Evolutionary conservation across 2,888 invertebrate species (phyloP).

Genomic region (Drosophila emarginata): DNA sequence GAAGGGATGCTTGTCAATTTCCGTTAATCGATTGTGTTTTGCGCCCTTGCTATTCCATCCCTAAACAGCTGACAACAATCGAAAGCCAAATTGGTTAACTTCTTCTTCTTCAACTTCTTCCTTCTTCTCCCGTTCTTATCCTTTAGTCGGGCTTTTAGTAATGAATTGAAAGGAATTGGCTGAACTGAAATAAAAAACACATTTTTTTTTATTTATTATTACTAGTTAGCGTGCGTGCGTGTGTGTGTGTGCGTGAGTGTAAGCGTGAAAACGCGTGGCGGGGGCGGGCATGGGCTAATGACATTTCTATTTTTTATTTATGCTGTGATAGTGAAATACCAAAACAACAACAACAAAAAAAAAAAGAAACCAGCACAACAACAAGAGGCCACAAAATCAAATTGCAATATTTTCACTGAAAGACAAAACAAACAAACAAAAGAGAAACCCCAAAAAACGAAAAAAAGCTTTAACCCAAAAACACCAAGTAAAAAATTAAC

Average conservation of each 20-base stretch:
- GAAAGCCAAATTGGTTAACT: not conserved
- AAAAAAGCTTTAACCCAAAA: slow-evolving; percentile 69
- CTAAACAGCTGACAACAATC: not conserved
- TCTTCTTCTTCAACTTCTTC: not conserved
- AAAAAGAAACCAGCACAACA: slow-evolving; percentile 19
- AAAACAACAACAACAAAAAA: slow-evolving; percentile 46
- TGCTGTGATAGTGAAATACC: slow-evolving; percentile 72
- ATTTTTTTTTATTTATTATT: slow-evolving; percentile 25
- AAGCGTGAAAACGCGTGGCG: slow-evolving; percentile 52
- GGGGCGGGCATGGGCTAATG: slow-evolving; percentile 38
- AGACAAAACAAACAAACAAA: slow-evolving; percentile 33
- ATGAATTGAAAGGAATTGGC: slow-evolving; percentile 37
- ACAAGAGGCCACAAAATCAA: slow-evolving; percentile 52
- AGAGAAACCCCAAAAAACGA: slow-evolving; percentile 51
- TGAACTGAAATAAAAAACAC: slow-evolving; percentile 13
- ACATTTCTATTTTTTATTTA: slow-evolving; percentile 64
- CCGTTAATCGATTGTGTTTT: too few relatives aligned
- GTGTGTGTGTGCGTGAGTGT: slow-evolving; percentile 13
- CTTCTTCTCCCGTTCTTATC: not conserved
- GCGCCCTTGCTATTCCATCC: too few relatives aligned
- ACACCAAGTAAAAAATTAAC: slow-evolving; percentile 57
- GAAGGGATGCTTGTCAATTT: too few relatives aligned
- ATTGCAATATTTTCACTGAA: slow-evolving; percentile 65
- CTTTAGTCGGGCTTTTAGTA: too few relatives aligned
- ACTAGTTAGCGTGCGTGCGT: slow-evolving; percentile 26